Conservation (phyloP, 2,113 vertebrate genomes). For the Phyllopteryx taeniolatus region DNA sequence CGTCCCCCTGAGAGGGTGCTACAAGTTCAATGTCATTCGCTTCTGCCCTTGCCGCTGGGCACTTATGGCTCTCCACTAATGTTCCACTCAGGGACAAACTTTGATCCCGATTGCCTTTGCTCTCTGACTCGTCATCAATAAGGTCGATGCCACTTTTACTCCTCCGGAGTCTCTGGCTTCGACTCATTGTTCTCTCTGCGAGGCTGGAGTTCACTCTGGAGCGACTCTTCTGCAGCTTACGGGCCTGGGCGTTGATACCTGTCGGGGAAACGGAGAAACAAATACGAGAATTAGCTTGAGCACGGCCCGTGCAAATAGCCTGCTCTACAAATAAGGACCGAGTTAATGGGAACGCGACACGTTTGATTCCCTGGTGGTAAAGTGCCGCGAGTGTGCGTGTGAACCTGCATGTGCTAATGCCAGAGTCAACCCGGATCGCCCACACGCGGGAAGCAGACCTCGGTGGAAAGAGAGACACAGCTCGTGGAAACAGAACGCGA, state of each 20-base stretch:
- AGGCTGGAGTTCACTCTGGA: conserved; percentile 74
- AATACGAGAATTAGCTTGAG: not conserved
- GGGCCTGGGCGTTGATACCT: conserved; percentile 83
- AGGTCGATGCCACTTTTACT: conserved; percentile 75
- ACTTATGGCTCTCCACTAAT: conserved; percentile 5
- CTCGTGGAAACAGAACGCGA: conserved; percentile 53
- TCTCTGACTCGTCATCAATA: conserved; percentile 29
- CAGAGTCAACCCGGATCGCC: conserved; percentile 60
- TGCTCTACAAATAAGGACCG: conserved; percentile 15
- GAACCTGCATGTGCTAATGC: conserved; percentile 32
- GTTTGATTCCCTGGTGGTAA: conserved; percentile 18
- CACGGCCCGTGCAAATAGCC: conserved; percentile 2
- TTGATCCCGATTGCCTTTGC: conserved; percentile 1
- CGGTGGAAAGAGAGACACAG: conserved; percentile 59
- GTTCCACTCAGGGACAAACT: conserved; percentile 8
- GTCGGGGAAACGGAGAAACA: conserved; percentile 14
- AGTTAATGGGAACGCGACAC: conserved; percentile 28
- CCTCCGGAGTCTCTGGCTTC: conserved; percentile 59
- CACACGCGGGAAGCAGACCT: conserved; percentile 58
- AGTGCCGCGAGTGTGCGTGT: conserved; percentile 19
- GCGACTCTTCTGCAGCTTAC: conserved; percentile 78
- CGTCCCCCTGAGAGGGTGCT: conserved; percentile 14
- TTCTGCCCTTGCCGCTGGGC: conserved; percentile 7
- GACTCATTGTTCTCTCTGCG: conserved; percentile 37
- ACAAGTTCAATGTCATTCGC: conserved; percentile 33